phyloP scores from a whole-genome alignment of 37 sponge, comb jelly and placozoan genomes.

The Tethya wilhelma region DNA sequence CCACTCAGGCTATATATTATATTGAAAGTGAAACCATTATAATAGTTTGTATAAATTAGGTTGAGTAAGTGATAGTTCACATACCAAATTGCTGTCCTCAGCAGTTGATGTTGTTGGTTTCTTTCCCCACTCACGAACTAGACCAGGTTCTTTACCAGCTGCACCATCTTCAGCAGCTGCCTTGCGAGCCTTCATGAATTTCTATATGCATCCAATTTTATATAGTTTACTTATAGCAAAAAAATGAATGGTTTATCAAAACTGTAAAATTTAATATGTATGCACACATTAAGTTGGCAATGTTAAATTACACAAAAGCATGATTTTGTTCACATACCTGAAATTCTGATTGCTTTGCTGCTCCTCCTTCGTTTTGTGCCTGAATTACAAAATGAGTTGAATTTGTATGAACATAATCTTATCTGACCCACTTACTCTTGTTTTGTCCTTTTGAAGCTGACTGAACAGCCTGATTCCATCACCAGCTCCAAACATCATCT shows the following conservation, averaged over 20 bases:
- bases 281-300: not conserved
- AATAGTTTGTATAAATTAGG: too few species aligned
- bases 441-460: constrained; percentile 73
- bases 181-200: constrained; percentile 33
- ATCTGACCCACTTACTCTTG: constrained; percentile 36
- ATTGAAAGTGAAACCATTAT: not conserved
- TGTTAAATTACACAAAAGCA: not conserved
- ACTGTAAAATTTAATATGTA: not conserved
- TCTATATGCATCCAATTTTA: not conserved
- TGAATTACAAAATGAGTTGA: not conserved
- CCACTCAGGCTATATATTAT: constrained; percentile 1
- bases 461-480: constrained; percentile 73
- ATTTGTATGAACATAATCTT: too few species aligned
- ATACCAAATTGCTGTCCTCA: not conserved
- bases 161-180: not conserved
- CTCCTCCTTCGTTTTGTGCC: constrained; percentile 53
- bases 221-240: not conserved
- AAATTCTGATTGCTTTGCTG: constrained; percentile 43
- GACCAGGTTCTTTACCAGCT: not conserved
- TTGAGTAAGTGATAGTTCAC: too few species aligned
- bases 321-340: constrained; percentile 22
- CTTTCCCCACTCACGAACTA: not conserved
- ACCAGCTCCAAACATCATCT: constrained; percentile 58
- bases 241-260: not conserved
- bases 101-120: not conserved